Base-by-base conservation (phyloP, 2,113 vertebrate species). In the Etheostoma spectabile region DNA sequence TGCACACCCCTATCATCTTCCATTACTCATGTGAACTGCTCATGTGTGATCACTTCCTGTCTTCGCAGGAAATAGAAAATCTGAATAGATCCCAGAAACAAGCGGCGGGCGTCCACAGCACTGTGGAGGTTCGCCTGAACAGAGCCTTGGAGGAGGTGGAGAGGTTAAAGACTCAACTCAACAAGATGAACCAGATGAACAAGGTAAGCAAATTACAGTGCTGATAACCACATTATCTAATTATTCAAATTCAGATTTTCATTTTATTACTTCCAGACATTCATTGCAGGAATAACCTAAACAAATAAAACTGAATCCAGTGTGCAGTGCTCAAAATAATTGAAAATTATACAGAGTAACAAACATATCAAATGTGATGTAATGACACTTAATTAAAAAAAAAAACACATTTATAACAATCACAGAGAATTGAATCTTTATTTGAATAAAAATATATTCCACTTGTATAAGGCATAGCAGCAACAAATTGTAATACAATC, bases 101-200 rank as follows among this genome's bases (percentile, higher is more conserved):
- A 90, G 94, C 95, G 18, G 86, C 93, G 22, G 84, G 87, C 33
- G 90, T 74, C 70, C 97, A 97, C 65, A 94, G 91, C 78, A 94
- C 95, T 0, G 94, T 86, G 14, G 97, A 99, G 81, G 95, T 98
- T 56, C 96, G 97, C 53, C 92, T 99, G 84, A 98, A 97, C 87
- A 95, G 97, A 94, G 97, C 98, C 45, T 89, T 97, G 71, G 98
- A 99, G 91, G 97, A 99, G 83, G 95, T 90, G 30, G 97, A 97
- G 67, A 96, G 78, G 78, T 92, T 95, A 33, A 99, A 97, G 93
- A 75, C 77, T 45, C 96, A 99, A 75, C 93, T 99, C 51, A 95
- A 86, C 86, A 96, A 96, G 91, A 85, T 96, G 77, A 97, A 95
- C 84, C 97, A 98, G 85, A 96, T 71, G 63, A 96, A 92, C 86